Base-by-base conservation (phyloP, 2,888 invertebrate genomes). In the Agonopterix subpropinquella region DNA sequence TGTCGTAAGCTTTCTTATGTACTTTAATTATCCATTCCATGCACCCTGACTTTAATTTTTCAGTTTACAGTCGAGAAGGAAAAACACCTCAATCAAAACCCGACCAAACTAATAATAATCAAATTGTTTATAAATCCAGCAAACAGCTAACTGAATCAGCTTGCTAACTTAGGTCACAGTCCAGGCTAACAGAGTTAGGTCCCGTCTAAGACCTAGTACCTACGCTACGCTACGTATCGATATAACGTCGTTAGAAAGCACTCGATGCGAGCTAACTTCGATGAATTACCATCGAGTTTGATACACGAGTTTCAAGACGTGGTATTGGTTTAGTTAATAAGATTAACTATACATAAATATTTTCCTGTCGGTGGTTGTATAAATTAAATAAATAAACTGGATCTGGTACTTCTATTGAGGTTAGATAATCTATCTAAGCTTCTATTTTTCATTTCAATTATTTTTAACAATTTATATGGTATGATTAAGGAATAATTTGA, bases 161-260 rank as follows among this genome's bases (percentile, higher is more conserved):
- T 8, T 4, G 36, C 35, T 44, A 36, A 36, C 28, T 46, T 15
- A 46, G 44, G 43, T 43, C 43, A 47, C 52, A 43, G 62, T 53
- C 62, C 58, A 50, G 50, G 53, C 50, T 66, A 63, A 65, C 57
- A 49, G 42, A 50, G 50, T 65, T 65, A 62, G 53, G 52, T 53
- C 57, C 11, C 10, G 36, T 11, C 44, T 44, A 44, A 13, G 44
- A 9, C 36, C 44, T 35, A 44, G 44, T 10, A n/a, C 44, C 11
- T 48, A 46, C 37, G 43, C 49, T 50, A 54, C 58, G 57, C 11
- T 48, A 46, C 37, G 43, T 50, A 51, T 55, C 58, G 57, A 54
- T 52, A 50, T 58, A 49, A 51, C 49, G 48, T 51, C 39, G 52
- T 55, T 50, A 54, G 7, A 10, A 11, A 13, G 43, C 11, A 13